Evolutionary conservation across 2,113 vertebrate genomes (phyloP), one percentile per base, ranked within the genome.

Genomic region (Prinia subflava): DNA sequence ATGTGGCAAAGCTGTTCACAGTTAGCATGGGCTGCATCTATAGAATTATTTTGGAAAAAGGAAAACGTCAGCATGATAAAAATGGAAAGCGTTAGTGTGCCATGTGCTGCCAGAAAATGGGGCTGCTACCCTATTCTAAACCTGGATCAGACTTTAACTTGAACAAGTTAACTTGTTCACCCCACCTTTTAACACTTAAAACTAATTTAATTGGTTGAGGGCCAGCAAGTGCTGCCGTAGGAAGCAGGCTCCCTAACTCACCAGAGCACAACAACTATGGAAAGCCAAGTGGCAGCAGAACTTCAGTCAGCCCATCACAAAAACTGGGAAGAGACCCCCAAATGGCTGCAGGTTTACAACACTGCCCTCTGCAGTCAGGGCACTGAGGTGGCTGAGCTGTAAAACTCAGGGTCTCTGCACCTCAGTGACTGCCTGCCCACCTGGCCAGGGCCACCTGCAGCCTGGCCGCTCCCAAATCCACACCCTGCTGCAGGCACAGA

Each of bases 371-470:
- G 7, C 27, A 12, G 35, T 2, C 4, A 8, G 27, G 21, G 55
- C 69, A 67, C 31, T 0, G 2, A 50, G 11, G n/a, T 1, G 4
- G 37, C 33, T 0, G 0, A 73, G 68, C 31, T n/a, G 49, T 0
- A 1, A 44, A 52, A 22, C 8, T 3, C 1, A 0, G 33, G 14
- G 10, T 46, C 35, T 2, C 70, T 60, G 78, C 9, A 10, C 1
- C 13, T 41, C 67, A n/a, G 25, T 12, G 37, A 14, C 39, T 5
- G 9, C 0, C 2, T 6, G 31, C 11, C n/a, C 3, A 0, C 13
- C 39, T 5, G 33, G 28, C 39, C 46, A 23, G 3, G 14, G 39
- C 39, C 53, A 23, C 28, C 33, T 23, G 53, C 67, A 88, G 49
- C 24, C 30, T 1, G 0, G 23, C 60, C 53, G 37, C n/a, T 19